A percentile compares a stretch with the other conserved stretches of the same genome.
Conservation (phyloP, 2,888 invertebrate genomes). For the Drosophila subsilvestris region DNA sequence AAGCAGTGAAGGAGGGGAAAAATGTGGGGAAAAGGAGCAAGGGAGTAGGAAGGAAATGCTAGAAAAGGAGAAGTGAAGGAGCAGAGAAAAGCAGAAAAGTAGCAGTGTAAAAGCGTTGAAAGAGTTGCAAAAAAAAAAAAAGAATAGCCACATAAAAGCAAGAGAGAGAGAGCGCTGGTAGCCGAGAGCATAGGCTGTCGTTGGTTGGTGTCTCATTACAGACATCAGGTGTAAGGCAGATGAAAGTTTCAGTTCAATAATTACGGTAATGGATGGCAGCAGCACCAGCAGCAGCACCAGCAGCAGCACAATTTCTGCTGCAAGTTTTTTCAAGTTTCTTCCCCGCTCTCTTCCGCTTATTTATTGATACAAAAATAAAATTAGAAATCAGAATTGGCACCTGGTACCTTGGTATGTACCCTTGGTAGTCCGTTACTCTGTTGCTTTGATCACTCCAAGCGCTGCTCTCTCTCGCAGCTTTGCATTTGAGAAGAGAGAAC, state of each 20-base stretch:
- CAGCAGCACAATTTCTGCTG: neutral
- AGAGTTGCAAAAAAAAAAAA: neutral
- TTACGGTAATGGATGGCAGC: slow-evolving; percentile 17
- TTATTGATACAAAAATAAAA: neutral
- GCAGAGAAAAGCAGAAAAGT: too few species aligned
- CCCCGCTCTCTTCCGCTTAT: neutral
- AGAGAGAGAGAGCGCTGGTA: neutral
- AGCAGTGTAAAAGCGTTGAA: neutral
- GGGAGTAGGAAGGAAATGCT: too few species aligned
- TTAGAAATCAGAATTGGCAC: too few species aligned
- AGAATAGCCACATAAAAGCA: neutral
- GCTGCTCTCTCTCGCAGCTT: too few species aligned
- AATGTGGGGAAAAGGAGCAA: too few species aligned
- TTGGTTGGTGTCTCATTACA: slow-evolving; percentile 24
- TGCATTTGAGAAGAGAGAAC: too few species aligned
- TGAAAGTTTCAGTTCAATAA: slow-evolving; percentile 49
- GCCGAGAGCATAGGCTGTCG: neutral
- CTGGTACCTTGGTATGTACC: too few species aligned
- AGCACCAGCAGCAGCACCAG: neutral
- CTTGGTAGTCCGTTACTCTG: too few species aligned
- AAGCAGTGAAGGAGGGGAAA: too few species aligned
- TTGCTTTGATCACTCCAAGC: too few species aligned
- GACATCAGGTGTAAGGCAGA: slow-evolving; percentile 21
- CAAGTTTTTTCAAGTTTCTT: slow-evolving; percentile 11
- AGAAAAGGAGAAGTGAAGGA: too few species aligned